Evolutionary conservation across 92 coral and sea anemone species (phyloP).

Genomic region (Plumapathes pennacea): DNA sequence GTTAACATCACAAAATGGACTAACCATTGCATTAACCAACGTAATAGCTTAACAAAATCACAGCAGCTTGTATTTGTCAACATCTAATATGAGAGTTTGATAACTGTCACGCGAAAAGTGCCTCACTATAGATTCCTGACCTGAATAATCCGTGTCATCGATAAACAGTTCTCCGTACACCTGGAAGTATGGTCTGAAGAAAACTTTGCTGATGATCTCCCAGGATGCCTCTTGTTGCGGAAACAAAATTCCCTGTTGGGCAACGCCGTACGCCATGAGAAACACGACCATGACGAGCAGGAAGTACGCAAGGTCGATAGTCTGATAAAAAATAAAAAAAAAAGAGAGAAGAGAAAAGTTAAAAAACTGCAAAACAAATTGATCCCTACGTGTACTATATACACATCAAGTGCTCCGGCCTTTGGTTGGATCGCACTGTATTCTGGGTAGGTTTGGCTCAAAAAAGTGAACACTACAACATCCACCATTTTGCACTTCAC

Average conservation of each 20-base stretch:
- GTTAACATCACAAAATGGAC: too few species aligned
- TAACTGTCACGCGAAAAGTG: too few species aligned
- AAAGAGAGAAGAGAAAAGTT: not conserved
- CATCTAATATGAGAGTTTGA: too few species aligned
- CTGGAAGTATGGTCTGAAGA: conserved; percentile 85
- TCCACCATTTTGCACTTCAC: too few species aligned
- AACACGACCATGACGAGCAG: conserved; percentile 79
- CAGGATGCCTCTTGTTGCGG: conserved; percentile 60
- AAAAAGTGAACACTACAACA: too few species aligned
- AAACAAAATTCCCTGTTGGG: conserved; percentile 76
- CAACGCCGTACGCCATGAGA: conserved; percentile 79
- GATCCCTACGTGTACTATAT: not conserved
- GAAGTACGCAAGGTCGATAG: conserved; percentile 76
- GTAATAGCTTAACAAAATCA: too few species aligned
- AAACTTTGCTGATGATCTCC: conserved; percentile 57
- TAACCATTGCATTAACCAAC: too few species aligned
- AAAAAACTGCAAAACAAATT: not conserved
- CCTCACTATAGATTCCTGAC: conserved; percentile 10
- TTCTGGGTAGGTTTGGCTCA: too few species aligned
- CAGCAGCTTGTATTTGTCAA: too few species aligned
- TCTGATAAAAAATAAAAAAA: conserved; percentile 25
- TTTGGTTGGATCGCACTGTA: too few species aligned
- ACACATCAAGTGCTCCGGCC: not conserved
- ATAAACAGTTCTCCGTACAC: conserved; percentile 82
- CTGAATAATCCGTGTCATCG: conserved; percentile 27